phyloP scores from a whole-genome alignment of 2,888 invertebrate genomes.

The Strigamia crassipes region DNA sequence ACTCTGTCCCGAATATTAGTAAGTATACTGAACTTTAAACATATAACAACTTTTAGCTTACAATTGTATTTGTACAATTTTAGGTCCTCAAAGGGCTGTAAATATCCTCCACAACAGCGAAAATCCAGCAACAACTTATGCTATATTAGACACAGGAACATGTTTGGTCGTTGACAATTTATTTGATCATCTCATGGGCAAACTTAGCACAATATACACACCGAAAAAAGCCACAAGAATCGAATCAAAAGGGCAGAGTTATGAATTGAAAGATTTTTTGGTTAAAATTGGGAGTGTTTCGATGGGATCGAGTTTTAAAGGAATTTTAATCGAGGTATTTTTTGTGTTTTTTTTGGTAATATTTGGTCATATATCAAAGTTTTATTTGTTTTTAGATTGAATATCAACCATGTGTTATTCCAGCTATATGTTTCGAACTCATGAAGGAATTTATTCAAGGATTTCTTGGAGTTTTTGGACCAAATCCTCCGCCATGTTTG shows the following conservation, averaged over 20 bases:
- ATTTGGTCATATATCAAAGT: slow-evolving; percentile 3
- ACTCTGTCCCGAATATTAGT: slow-evolving; percentile 55
- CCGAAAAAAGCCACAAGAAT: slow-evolving; percentile 75
- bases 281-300: slow-evolving; percentile 92
- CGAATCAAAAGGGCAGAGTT: slow-evolving; percentile 75
- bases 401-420: slow-evolving; percentile 86
- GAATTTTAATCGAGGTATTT: slow-evolving; percentile 86
- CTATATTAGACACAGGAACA: slow-evolving; percentile 81
- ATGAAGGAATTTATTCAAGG: slow-evolving; percentile 90
- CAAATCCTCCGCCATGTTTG: slow-evolving; percentile 56
- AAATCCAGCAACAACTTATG: slow-evolving; percentile 91
- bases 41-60: too few species aligned
- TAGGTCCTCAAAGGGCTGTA: slow-evolving; percentile 77
- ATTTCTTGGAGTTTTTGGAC: slow-evolving; percentile 77
- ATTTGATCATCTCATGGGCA: slow-evolving; percentile 87
- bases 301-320: slow-evolving; percentile 90
- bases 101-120: slow-evolving; percentile 96
- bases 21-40: not conserved
- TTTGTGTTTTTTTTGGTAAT: not conserved
- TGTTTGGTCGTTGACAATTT: slow-evolving; percentile 87
- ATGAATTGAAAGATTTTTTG: slow-evolving; percentile 73
- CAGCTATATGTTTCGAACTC: slow-evolving; percentile 87
- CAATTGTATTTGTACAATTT: not conserved
- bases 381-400: slow-evolving; percentile 68
- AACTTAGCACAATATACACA: slow-evolving; percentile 83